Base-by-base conservation (phyloP, 2,888 invertebrate species). In the Nysson spinosus region DNA sequence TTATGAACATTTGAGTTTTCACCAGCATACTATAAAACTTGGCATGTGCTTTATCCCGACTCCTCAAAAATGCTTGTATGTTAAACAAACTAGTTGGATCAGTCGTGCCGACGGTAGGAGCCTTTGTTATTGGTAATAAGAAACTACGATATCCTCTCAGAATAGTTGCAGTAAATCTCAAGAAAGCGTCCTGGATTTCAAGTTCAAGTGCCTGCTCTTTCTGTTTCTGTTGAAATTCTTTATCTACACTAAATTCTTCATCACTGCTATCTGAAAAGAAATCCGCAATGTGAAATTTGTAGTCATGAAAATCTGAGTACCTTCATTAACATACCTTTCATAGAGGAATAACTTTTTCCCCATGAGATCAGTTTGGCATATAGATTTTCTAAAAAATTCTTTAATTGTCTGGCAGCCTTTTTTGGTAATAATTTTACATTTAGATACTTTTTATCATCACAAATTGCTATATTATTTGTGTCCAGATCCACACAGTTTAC, bases 401-500 rank as follows among this genome's bases (percentile, higher is more conserved):
- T 91, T 40, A 99, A 89, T 57, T 92, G 91, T 77, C 97, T 92
- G 1, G 95, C 93, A 50, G 98, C 94, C 82, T 95, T 93, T 88
- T 96, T 96, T 0, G 96, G 96, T 75, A 97, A 87, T 56, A 97
- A 83, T 88, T 96, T 96, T 1, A 92, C 88, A 54, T 91, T 93
- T 79, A 97, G 90, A 84, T 93, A 92, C 76, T 93, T 92, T 85
- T 96, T 97, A 55, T 96, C 93, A 83, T 97, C 97, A 83, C 96
- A 95, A 70, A 96, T 92, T 66, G 96, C 96, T 67, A 99, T 96
- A 79, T 96, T 96, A 85, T 97, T 97, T 0, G 99, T 99, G 85
- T 99, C 99, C 83, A 99, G 90, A 90, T 99, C 99, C 43, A 99
- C 95, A 88, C 98, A 99, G 44, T 96, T 97, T 5, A 99, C 98